A percentile compares a stretch with the other conserved stretches of the same genome.
These are phyloP conservation scores for Drosophila subobscura DNA, from an alignment of 1,140 invertebrate species.

Conservation along the genomic window DNA sequence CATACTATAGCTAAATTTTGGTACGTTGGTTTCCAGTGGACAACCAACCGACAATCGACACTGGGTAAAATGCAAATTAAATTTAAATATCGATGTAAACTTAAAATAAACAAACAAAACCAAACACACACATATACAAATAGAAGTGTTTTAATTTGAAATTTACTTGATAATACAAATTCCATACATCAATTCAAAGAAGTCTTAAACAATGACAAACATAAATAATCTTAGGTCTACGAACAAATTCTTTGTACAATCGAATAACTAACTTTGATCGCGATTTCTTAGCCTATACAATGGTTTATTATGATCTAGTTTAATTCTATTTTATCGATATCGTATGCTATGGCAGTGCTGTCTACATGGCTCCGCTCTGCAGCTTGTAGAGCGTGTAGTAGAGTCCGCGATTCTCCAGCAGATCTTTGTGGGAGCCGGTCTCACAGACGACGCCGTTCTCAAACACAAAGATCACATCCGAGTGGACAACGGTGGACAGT, in stretches of 20 bases:
- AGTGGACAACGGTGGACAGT: constrained; percentile 88
- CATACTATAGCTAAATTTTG: constrained; percentile 65
- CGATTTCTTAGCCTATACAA: constrained; percentile 39
- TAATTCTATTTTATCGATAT: neutral
- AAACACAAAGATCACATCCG: constrained; percentile 87
- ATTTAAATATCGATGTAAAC: constrained; percentile 71
- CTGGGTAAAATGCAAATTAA: constrained; percentile 78
- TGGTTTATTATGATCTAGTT: constrained; percentile 23
- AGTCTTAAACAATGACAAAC: constrained; percentile 5
- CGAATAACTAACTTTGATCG: constrained; percentile 65
- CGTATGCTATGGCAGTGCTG: neutral
- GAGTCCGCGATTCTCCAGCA: constrained; percentile 87
- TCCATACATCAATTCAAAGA: constrained; percentile 28
- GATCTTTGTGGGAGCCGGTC: constrained; percentile 88
- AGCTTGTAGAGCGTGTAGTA: constrained; percentile 89
- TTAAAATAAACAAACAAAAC: constrained; percentile 66
- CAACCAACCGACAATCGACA: constrained; percentile 59
- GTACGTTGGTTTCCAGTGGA: constrained; percentile 70
- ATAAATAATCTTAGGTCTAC: constrained; percentile 43
- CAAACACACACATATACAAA: constrained; percentile 44
- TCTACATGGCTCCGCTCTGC: constrained; percentile 81
- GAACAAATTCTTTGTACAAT: constrained; percentile 29
- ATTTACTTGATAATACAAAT: neutral
- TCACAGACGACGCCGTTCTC: constrained; percentile 88
- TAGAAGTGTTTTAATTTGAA: constrained; percentile 15